phyloP scores from a whole-genome alignment of 1,140 invertebrate species.

The Bombus polaris region DNA sequence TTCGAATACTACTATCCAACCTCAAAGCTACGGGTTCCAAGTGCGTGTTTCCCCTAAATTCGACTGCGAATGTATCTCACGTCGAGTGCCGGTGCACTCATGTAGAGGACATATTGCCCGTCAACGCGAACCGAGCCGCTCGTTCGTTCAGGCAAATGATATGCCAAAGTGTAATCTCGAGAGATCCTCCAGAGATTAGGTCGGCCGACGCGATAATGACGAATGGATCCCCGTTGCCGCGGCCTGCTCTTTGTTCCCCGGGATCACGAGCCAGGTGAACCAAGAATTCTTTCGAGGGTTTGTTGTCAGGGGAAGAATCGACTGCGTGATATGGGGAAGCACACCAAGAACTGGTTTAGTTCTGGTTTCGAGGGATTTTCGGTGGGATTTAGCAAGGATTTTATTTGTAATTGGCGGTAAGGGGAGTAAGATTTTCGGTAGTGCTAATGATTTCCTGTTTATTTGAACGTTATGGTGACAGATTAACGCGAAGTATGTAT shows the following conservation, averaged over 20 bases:
- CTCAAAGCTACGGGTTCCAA: slow-evolving; percentile 37
- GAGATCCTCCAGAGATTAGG: slow-evolving; percentile 79
- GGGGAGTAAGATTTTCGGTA: neutral
- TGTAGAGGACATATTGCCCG: slow-evolving; percentile 81
- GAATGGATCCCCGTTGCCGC: slow-evolving; percentile 59
- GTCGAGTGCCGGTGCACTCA: slow-evolving; percentile 76
- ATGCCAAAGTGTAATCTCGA: slow-evolving; percentile 81
- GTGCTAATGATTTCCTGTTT: too few species aligned
- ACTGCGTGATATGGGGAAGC: neutral
- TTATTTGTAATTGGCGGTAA: neutral
- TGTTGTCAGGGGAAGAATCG: neutral
- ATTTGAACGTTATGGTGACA: neutral
- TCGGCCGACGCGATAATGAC: slow-evolving; percentile 73
- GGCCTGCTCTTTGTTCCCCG: slow-evolving; percentile 8
- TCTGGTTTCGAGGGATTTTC: neutral
- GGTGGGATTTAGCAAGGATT: neutral
- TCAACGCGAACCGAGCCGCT: slow-evolving; percentile 78
- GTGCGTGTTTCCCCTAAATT: slow-evolving; percentile 57
- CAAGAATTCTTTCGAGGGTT: slow-evolving; percentile 11
- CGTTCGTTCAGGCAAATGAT: slow-evolving; percentile 82
- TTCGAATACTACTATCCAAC: slow-evolving; percentile 16
- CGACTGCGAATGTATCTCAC: slow-evolving; percentile 72
- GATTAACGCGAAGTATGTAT: neutral
- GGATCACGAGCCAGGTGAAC: slow-evolving; percentile 62
- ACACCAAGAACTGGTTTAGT: neutral